Base-by-base conservation (phyloP, 2,113 vertebrate genomes). In the Menidia beryllina region DNA sequence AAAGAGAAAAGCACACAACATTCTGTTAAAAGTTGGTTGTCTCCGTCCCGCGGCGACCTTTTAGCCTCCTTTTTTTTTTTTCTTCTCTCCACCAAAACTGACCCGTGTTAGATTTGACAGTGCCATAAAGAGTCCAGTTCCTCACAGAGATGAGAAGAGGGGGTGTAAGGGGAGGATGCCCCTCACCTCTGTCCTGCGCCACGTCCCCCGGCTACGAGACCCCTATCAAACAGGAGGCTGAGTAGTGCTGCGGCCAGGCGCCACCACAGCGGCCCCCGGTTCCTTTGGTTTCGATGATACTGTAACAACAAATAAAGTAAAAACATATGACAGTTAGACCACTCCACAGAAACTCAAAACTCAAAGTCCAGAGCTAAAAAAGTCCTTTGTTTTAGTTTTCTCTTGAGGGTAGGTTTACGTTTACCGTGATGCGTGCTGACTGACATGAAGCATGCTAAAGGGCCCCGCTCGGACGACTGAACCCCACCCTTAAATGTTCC, bases 281-380 rank as follows among this genome's bases (percentile, higher is more conserved):
- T 91, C 92, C 93, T 94, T 93, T 94, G 93, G 92, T 94, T 93
- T 93, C 68, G 90, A 68, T 89, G 91, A 80, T 91, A 92, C 93
- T 94, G 90, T 58, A 88, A 83, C 60, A 51, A 82, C 54, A 84
- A 67, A 79, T 3, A 49, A 45, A 75, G 23, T 72, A 1, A 4
- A 70, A 73, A 49, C 2, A 27, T 3, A 41, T 3, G 4, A 10
- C 21, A 17, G 36, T 72, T 24, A 72, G 49, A 30, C 19, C 26
- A 8, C 52, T 34, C 30, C 30, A 43, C 23, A 47, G 21, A 30
- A 56, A n/a, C 39, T 45, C 38, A 55, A n/a, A 71, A 79, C 38
- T 56, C 39, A 56, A 66, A 66, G 52, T 7, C 8, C 30, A 11
- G 19, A 19, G 13, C 50, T 61, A 20, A 59, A 72, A 27, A 50